These are phyloP conservation scores for Hirtodrosophila duncani DNA, from an alignment of 2,888 invertebrate genomes.

Conservation along the genomic window DNA sequence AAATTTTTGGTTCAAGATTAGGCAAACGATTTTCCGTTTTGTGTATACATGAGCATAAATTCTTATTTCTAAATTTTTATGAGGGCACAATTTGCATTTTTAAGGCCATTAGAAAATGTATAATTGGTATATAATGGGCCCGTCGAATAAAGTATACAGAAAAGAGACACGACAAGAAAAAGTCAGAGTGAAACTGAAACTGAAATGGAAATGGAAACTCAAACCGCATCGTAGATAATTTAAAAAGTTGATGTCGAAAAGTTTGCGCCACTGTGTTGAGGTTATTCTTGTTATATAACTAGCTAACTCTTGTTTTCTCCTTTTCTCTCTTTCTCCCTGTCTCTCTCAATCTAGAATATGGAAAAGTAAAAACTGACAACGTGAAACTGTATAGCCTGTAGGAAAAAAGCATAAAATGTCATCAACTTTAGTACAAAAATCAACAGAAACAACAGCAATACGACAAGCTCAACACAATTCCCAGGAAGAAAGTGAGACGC, in stretches of 20 bases:
- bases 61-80: slow-evolving; percentile 33
- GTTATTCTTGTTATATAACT: neutral
- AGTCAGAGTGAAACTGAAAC: neutral
- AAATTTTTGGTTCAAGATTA: slow-evolving; percentile 26
- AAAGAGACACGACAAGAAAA: neutral
- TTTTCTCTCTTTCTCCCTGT: neutral
- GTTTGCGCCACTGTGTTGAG: slow-evolving; percentile 27
- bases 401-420: slow-evolving; percentile 48
- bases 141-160: neutral
- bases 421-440: slow-evolving; percentile 64
- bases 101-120: slow-evolving; percentile 54
- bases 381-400: slow-evolving; percentile 7
- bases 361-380: slow-evolving; percentile 25
- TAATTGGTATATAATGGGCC: slow-evolving; percentile 62
- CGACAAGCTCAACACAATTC: slow-evolving; percentile 30
- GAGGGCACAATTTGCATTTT: slow-evolving; percentile 54
- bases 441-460: slow-evolving; percentile 21
- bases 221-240: slow-evolving; percentile 26
- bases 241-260: slow-evolving; percentile 36
- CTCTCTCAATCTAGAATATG: slow-evolving; percentile 8
- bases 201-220: slow-evolving; percentile 3
- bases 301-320: no score
- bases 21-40: slow-evolving; percentile 10
- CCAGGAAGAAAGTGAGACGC: slow-evolving; percentile 2
- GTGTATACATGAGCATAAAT: slow-evolving; percentile 2